A percentile compares a stretch with the other conserved stretches of the same genome.
Evolutionary conservation across 2,113 vertebrate species (phyloP).

Genomic region (Chamaea fasciata): DNA sequence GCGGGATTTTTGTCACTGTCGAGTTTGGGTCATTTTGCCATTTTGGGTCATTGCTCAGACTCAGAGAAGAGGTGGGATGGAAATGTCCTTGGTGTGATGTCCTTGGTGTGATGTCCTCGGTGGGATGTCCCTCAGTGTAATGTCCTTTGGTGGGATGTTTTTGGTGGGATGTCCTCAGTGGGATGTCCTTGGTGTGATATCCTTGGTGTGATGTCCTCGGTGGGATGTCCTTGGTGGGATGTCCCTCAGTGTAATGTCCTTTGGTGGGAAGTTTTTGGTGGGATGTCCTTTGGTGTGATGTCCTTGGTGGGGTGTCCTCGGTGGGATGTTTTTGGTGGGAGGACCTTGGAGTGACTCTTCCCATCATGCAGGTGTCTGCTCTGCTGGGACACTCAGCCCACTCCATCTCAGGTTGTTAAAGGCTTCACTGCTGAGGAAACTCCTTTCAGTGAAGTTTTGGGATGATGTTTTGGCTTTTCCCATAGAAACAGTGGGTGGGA

Average conservation of each 20-base stretch:
- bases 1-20: background rate
- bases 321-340: too few relatives aligned
- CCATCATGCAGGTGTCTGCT: rapidly evolving
- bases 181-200: background rate
- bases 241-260: too few relatives aligned
- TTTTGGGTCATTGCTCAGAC: background rate
- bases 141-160: too few relatives aligned
- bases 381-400: background rate
- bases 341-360: background rate
- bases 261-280: too few relatives aligned
- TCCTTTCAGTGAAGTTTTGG: background rate
- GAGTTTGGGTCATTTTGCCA: rapidly evolving
- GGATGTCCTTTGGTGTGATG: too few relatives aligned
- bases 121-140: too few relatives aligned
- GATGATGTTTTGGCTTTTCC: background rate
- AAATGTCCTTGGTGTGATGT: background rate
- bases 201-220: background rate
- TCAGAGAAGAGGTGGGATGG: background rate
- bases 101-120: too few relatives aligned
- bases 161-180: too few relatives aligned
- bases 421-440: background rate
- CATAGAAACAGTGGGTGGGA: background rate
- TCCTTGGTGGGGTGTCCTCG: too few relatives aligned
- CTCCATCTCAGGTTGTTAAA: background rate
- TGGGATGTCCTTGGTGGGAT: background rate